Base-by-base conservation (phyloP, 2,113 vertebrate species). In the Peromyscus californicus region DNA sequence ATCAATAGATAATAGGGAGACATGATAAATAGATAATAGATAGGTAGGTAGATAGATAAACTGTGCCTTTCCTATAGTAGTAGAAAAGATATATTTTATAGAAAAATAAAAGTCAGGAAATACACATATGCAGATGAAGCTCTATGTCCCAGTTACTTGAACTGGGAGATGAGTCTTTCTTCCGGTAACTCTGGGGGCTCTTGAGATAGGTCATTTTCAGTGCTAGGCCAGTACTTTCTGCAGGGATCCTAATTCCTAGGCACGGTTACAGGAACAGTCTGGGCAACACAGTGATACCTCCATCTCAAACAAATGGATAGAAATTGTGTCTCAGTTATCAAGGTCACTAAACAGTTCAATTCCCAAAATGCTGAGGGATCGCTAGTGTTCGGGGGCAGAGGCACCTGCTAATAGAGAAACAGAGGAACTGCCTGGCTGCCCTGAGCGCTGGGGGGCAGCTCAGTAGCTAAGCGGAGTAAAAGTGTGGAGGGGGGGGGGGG, bases 291-390 rank as follows among this genome's bases (percentile, higher is more conserved):
- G 67, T 48, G 67, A 36, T 24, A 63, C 4, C 19, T 54, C 48
- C 10, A 12, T 36, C 69, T 74, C 83, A 78, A 63, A 51, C 36
- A 67, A 51, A 51, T 54, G 15, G 22, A 39, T 72, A 74, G 17
- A 54, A 92, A 59, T 89, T 69, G 29, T 92, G 72, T 91, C 84
- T 80, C 33, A 74, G 36, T 63, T 29, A 88, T 72, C 39, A 59
- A 67, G 3, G 42, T 90, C 29, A 79, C 26, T 83, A 65, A 91
- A 16, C 36, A n/a, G 15, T 89, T 91, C 67, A 72, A 65, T 94
- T 93, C 69, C 95, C 36, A 61, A 89, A 91, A 76, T 94, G 57
- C 36, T 39, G 15, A 91, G 31, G 3, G 65, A 67, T 54, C n/a
- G 24, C n/a, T 80, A 48, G 39, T 42, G n/a, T 95, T 96, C 21